Evolutionary conservation across 2,797 vertebrate species (phyloP).

Genomic region (Remorina albescens): DNA sequence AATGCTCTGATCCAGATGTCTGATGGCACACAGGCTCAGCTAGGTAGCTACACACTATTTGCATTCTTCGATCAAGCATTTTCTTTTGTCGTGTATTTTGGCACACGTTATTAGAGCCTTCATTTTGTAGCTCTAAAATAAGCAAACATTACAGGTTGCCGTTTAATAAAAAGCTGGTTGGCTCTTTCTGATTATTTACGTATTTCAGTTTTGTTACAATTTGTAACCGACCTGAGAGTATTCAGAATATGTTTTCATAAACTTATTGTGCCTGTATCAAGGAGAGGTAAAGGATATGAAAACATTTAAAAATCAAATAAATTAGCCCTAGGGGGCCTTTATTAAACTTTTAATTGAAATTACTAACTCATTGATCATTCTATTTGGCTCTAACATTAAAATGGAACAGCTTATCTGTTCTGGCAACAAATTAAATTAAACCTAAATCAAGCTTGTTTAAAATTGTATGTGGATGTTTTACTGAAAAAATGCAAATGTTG

Average conservation of each 20-base stretch:
- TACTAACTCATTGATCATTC: not conserved
- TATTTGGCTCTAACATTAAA: not conserved
- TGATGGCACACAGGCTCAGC: slow-evolving; percentile 95
- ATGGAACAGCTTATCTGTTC: not conserved
- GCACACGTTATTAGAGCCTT: slow-evolving; percentile 12
- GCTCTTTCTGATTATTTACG: not conserved
- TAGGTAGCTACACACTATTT: slow-evolving; percentile 84
- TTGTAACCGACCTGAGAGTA: not conserved
- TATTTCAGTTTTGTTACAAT: not conserved
- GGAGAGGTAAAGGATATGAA: not conserved
- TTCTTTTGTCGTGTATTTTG: slow-evolving; percentile 23
- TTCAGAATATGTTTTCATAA: not conserved
- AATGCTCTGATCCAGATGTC: slow-evolving; percentile 98
- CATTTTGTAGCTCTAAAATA: not conserved
- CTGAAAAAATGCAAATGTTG: too few relatives aligned
- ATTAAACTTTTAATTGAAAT: not conserved
- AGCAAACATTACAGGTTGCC: not conserved
- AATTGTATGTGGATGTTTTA: not conserved
- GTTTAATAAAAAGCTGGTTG: slow-evolving; percentile 19
- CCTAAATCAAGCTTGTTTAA: not conserved
- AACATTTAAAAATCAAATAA: not conserved
- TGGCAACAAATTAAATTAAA: not conserved
- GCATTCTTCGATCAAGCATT: slow-evolving; percentile 20
- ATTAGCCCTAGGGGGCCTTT: not conserved
- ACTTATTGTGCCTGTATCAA: not conserved